Evolutionary conservation across 2,113 vertebrate species (phyloP).

Genomic region (Rhinoptilus africanus): DNA sequence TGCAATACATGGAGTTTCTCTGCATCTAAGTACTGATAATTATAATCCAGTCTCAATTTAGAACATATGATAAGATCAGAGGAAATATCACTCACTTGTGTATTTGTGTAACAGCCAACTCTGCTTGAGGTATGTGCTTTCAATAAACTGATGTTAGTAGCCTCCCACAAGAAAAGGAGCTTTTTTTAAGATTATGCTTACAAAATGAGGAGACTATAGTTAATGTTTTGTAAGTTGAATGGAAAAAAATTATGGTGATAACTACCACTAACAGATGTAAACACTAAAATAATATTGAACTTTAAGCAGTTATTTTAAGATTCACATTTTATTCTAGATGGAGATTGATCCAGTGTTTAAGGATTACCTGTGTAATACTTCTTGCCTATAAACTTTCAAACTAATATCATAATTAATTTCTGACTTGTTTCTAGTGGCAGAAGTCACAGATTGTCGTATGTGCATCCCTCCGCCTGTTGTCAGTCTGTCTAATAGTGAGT

Average conservation of each 20-base stretch:
- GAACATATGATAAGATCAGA: background rate
- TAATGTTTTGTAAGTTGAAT: background rate
- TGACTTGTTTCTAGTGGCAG: background rate
- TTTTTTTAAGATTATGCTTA: background rate
- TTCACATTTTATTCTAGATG: background rate
- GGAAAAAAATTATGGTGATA: background rate
- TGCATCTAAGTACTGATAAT: background rate
- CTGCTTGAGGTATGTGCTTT: background rate
- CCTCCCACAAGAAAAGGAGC: background rate
- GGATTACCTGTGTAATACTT: background rate
- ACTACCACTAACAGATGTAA: background rate
- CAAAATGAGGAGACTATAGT: background rate
- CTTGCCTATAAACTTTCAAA: background rate
- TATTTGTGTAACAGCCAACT: background rate
- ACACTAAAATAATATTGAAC: background rate
- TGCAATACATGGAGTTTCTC: background rate
- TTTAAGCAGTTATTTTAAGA: background rate
- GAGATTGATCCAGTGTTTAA: background rate
- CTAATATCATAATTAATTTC: background rate
- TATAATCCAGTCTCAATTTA: background rate
- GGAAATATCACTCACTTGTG: background rate
- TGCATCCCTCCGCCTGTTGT: background rate
- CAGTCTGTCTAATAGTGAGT: background rate
- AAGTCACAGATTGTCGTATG: background rate
- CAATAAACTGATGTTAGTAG: background rate